Conservation (phyloP, 2,888 invertebrate genomes). For the Apoda limacodes region DNA sequence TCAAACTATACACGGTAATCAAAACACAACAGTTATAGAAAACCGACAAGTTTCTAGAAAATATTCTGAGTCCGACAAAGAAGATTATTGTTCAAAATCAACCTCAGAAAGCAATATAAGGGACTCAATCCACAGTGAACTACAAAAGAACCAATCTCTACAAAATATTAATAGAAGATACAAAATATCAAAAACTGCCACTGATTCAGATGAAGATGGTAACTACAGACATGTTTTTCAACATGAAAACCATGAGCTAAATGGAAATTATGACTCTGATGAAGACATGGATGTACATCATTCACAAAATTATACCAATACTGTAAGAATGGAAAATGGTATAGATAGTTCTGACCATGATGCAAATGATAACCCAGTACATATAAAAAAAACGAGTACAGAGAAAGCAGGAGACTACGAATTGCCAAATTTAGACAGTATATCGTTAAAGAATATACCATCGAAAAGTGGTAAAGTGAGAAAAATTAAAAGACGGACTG, state of each 20-base stretch:
- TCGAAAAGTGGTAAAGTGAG: constrained; percentile 45
- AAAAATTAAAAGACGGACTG: constrained; percentile 45
- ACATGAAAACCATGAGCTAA: constrained; percentile 39
- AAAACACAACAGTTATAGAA: constrained; percentile 8
- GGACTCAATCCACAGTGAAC: constrained; percentile 36
- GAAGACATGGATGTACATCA: constrained; percentile 41
- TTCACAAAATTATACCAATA: constrained; percentile 29
- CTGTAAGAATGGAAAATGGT: constrained; percentile 46
- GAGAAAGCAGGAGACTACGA: constrained; percentile 31
- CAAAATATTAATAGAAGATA: constrained; percentile 49
- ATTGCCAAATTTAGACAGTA: constrained; percentile 46
- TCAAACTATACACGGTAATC: constrained; percentile 10
- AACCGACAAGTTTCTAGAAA: constrained; percentile 29
- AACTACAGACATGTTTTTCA: constrained; percentile 35
- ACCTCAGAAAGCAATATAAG: constrained; percentile 48
- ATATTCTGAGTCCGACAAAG: constrained; percentile 55
- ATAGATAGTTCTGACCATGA: constrained; percentile 52
- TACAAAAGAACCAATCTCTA: constrained; percentile 57
- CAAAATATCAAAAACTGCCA: constrained; percentile 26
- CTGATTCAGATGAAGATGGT: constrained; percentile 51
- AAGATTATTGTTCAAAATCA: constrained; percentile 54
- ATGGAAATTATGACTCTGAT: constrained; percentile 51
- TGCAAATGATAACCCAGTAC: constrained; percentile 43
- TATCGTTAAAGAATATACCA: constrained; percentile 43
- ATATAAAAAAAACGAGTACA: constrained; percentile 18